These are phyloP conservation scores for Machimus rusticus DNA, from an alignment of 2,888 invertebrate genomes.

Conservation along the genomic window DNA sequence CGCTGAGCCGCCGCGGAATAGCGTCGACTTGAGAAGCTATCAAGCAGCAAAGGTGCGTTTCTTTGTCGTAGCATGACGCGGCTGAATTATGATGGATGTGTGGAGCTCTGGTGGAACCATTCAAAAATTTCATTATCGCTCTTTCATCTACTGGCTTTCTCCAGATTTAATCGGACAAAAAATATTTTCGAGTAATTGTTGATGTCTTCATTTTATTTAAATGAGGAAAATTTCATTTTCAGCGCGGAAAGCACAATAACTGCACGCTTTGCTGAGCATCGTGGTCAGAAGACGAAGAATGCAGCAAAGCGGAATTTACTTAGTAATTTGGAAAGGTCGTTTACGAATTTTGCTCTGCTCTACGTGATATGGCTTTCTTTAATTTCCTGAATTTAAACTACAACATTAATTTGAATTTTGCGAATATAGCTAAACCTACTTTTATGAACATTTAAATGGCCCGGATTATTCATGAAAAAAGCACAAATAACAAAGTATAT, in stretches of 20 bases:
- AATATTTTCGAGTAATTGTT: constrained; percentile 20
- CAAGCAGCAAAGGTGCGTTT: background rate
- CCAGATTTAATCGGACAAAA: constrained; percentile 9
- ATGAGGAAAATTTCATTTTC: constrained; percentile 3
- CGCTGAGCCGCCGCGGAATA: background rate
- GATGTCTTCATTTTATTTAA: constrained; percentile 35
- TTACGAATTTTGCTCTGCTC: background rate
- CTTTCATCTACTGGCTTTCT: constrained; percentile 18
- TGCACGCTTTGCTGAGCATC: constrained; percentile 6
- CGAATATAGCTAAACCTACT: background rate
- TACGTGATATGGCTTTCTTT: background rate
- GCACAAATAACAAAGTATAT: no score
- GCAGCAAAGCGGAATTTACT: background rate
- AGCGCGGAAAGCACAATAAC: background rate
- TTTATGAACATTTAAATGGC: no score
- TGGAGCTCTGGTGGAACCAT: constrained; percentile 7
- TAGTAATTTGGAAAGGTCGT: background rate
- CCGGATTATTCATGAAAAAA: no score
- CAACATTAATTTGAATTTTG: background rate
- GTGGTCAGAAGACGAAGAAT: background rate
- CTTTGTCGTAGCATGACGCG: constrained; percentile 12
- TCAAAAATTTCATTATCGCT: constrained; percentile 14
- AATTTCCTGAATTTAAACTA: background rate
- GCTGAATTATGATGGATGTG: background rate
- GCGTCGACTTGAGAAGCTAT: background rate